phyloP scores from a whole-genome alignment of 1,140 invertebrate genomes.

The Pogonomyrmex californicus region DNA sequence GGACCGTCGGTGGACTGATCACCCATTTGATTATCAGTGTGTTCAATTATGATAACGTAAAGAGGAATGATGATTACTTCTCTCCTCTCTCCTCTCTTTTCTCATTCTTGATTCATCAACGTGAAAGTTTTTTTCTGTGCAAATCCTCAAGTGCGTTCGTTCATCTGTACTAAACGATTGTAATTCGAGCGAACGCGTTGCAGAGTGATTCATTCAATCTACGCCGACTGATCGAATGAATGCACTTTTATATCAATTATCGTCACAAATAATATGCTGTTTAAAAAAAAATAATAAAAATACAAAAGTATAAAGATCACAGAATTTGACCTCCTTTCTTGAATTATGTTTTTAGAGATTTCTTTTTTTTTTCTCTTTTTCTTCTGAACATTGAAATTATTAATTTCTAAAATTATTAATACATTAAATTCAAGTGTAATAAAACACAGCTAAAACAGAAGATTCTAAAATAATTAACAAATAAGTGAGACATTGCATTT shows the following conservation, averaged over 20 bases:
- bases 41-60: background rate
- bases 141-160: background rate
- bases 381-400: background rate
- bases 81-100: no score
- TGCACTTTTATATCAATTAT: constrained; percentile 23
- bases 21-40: background rate
- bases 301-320: background rate
- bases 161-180: background rate
- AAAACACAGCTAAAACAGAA: background rate
- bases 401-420: background rate
- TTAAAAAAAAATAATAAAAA: background rate
- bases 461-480: background rate
- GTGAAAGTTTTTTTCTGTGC: background rate
- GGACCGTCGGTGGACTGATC: no score
- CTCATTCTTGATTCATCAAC: background rate
- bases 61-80: background rate
- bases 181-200: background rate
- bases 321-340: background rate
- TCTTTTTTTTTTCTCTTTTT: background rate
- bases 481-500: background rate
- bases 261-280: background rate
- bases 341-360: background rate
- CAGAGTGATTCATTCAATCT: constrained; percentile 10
- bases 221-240: background rate
- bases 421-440: background rate